Conservation (phyloP, 2,113 vertebrate species). For the Martes martes region DNA sequence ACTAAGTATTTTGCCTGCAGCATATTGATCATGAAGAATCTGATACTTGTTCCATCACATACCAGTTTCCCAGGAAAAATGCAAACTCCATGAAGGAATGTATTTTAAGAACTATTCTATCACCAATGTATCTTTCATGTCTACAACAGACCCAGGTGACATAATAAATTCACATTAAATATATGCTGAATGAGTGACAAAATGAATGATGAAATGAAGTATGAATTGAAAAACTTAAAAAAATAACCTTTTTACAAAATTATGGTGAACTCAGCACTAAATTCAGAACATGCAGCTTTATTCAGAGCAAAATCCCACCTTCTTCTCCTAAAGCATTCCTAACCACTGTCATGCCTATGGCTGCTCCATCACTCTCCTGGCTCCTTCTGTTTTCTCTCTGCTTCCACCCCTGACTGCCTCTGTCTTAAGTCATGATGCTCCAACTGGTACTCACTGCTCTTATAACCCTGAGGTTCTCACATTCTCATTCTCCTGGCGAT, state of each 20-base stretch:
- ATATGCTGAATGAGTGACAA: not conserved
- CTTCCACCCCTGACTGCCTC: not conserved
- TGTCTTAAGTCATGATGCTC: not conserved
- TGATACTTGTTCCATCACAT: not conserved
- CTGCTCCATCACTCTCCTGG: not conserved
- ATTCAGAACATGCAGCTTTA: not conserved
- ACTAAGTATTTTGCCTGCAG: not conserved
- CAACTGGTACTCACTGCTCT: not conserved
- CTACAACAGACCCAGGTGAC: not conserved
- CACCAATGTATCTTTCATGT: not conserved
- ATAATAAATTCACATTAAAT: not conserved
- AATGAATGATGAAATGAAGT: not conserved
- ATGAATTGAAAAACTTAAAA: not conserved
- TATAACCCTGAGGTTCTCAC: not conserved
- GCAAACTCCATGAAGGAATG: not conserved
- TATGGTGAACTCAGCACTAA: not conserved
- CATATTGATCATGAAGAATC: not conserved
- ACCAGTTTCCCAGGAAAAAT: not conserved
- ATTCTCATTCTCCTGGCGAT: not conserved
- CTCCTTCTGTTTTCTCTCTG: not conserved
- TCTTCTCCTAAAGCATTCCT: not conserved
- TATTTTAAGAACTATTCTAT: not conserved
- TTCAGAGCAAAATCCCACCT: not conserved
- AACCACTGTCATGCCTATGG: not conserved
- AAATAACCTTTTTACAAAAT: not conserved